Base-by-base conservation (phyloP, 2,113 vertebrate species). In the Forbesichthys agassizii region DNA sequence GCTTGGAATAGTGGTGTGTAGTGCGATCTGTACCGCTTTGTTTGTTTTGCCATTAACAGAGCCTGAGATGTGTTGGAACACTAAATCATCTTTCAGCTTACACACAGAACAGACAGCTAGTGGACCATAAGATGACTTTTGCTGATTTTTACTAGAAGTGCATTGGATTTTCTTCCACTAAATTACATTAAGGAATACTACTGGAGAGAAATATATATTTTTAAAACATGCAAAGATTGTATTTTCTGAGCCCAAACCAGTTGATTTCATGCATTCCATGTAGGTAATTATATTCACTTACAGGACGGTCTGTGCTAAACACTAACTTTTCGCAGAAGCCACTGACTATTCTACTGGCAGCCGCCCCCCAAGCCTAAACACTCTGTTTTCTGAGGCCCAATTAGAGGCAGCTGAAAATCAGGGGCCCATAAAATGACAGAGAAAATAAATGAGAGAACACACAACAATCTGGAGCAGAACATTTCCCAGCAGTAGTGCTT, bases 391-490 rank as follows among this genome's bases (percentile, higher is more conserved):
- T 36, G 36, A 73, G 65, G 33, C 42, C 55, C 11, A 81, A 79
- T 77, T 77, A 75, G 82, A 82, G 49, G 55, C 61, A 10, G 55
- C 53, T 71, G 62, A 85, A 69, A 84, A 73, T 79, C 47, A 71
- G 51, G 27, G 27, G 64, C 65, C 48, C 3, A 9, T 84, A 80
- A 88, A 86, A 78, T 53, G 12, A 9, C 56, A 48, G 59, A 16
- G 33, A 46, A 33, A 60, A 11, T 3, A 3, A 42, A 13, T 4
- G 59, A 61, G 66, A 48, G 47, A 71, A 12, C 47, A 68, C 80
- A 86, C 65, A 67, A 78, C 63, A 83, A 73, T 63, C 48, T 61
- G 66, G 61, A 56, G 48, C 54, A 75, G 73, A 80, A 74, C 59
- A 54, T 80, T 75, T 86, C 61, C 74, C 1, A 42, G 36, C 77